Evolutionary conservation across 2,888 invertebrate species (phyloP).

Genomic region (Alcis repandata): DNA sequence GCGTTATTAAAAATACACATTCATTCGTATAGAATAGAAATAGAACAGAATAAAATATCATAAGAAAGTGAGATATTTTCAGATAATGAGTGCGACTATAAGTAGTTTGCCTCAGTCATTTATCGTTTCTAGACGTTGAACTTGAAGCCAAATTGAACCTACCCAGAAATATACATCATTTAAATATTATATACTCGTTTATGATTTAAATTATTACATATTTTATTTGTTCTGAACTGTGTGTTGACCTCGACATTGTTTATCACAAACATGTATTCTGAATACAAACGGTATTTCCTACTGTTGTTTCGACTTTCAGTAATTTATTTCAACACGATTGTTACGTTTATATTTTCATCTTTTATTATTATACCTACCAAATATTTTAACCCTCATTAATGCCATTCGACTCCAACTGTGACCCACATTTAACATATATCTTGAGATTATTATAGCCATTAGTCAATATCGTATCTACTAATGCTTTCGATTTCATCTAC

Average conservation of each 20-base stretch:
- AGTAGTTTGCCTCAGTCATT: too few species aligned
- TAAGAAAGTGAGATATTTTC: too few species aligned
- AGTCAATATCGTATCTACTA: neutral
- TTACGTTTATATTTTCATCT: neutral
- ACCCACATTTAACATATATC: neutral
- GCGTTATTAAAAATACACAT: constrained; percentile 13
- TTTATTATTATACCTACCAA: neutral
- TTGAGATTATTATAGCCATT: neutral
- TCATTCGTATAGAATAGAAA: neutral
- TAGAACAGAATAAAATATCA: neutral
- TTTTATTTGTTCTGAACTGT: constrained; percentile 1
- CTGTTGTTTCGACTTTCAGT: neutral
- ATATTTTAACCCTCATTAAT: neutral
- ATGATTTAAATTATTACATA: neutral
- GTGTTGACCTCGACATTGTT: constrained; percentile 11
- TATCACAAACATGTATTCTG: neutral
- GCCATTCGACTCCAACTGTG: neutral
- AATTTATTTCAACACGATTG: neutral
- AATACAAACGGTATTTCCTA: constrained; percentile 5
- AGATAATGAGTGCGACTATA: too few species aligned
- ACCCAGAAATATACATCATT: neutral
- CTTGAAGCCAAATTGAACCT: neutral
- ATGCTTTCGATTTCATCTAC: constrained; percentile 1
- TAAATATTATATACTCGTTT: neutral
- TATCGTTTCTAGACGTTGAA: too few species aligned